Conservation (phyloP, 2,797 vertebrate genomes). For the Benthosema pterotum region DNA sequence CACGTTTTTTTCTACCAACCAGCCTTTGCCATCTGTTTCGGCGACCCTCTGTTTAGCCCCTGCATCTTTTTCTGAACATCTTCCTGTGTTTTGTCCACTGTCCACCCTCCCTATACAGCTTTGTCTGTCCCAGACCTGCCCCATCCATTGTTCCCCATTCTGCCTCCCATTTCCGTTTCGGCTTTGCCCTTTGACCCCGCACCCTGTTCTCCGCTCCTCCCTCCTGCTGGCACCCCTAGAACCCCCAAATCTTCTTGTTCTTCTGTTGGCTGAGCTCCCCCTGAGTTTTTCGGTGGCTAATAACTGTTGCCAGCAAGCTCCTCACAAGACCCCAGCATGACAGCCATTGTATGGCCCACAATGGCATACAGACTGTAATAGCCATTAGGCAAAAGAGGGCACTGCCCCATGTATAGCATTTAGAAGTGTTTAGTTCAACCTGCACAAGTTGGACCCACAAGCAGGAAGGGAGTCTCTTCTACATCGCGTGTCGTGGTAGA, state of each 20-base stretch:
- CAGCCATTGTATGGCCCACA: conserved; percentile 76
- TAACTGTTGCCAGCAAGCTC: conserved; percentile 78
- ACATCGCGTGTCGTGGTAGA: background rate
- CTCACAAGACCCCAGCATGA: conserved; percentile 78
- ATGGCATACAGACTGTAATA: conserved; percentile 74
- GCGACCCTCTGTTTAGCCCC: conserved; percentile 67
- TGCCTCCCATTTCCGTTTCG: conserved; percentile 77
- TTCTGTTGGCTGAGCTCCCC: conserved; percentile 64
- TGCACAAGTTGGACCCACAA: conserved; percentile 46
- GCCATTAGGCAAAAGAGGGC: conserved; percentile 75
- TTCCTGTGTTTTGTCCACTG: conserved; percentile 80
- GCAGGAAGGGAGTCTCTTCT: conserved; percentile 28
- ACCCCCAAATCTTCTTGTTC: conserved; percentile 80
- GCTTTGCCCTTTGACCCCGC: conserved; percentile 72
- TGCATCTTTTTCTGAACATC: conserved; percentile 78
- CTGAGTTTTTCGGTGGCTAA: conserved; percentile 73
- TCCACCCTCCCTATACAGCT: conserved; percentile 65
- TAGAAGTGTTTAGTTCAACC: conserved; percentile 54
- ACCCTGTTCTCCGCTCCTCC: conserved; percentile 53
- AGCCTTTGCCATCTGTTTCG: conserved; percentile 79
- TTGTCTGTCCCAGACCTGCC: conserved; percentile 70
- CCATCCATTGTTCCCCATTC: conserved; percentile 70
- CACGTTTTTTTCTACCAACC: conserved; percentile 46
- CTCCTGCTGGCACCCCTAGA: conserved; percentile 52
- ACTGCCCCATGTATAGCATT: conserved; percentile 49